phyloP scores from a whole-genome alignment of 2,113 vertebrate genomes.

The Oxyruncus cristatus region DNA sequence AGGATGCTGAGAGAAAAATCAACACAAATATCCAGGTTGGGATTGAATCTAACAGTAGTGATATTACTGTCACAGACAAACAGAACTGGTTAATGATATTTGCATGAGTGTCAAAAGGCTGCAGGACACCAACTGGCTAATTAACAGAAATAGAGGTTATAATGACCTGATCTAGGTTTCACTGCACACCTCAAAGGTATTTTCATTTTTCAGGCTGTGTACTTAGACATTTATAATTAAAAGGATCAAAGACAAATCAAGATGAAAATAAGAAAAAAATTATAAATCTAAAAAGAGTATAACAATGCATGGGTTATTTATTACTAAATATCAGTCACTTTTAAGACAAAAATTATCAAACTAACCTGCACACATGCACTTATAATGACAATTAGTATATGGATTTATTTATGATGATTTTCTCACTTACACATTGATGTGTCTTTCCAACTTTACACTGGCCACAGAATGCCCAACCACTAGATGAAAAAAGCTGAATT shows the following conservation, averaged over 20 bases:
- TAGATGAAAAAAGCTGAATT: background rate
- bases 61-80: slow-evolving; percentile 51
- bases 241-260: background rate
- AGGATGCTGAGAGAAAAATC: slow-evolving; percentile 14
- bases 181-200: slow-evolving; percentile 17
- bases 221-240: background rate
- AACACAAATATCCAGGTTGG: slow-evolving; percentile 16
- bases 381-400: background rate
- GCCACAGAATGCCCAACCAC: background rate
- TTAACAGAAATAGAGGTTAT: slow-evolving; percentile 69
- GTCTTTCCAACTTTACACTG: background rate
- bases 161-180: slow-evolving; percentile 49
- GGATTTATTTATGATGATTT: background rate
- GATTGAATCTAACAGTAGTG: slow-evolving; percentile 36
- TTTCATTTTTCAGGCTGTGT: background rate
- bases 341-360: background rate
- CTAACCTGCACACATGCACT: background rate
- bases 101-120: slow-evolving; percentile 62
- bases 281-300: background rate
- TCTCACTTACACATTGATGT: background rate
- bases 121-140: slow-evolving; percentile 63
- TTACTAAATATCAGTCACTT: background rate
- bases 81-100: slow-evolving; percentile 64
- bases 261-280: background rate
- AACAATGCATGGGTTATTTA: background rate